These are phyloP conservation scores for Trichomycterus rosablanca DNA, from an alignment of 2,113 vertebrate genomes.

Conservation along the genomic window DNA sequence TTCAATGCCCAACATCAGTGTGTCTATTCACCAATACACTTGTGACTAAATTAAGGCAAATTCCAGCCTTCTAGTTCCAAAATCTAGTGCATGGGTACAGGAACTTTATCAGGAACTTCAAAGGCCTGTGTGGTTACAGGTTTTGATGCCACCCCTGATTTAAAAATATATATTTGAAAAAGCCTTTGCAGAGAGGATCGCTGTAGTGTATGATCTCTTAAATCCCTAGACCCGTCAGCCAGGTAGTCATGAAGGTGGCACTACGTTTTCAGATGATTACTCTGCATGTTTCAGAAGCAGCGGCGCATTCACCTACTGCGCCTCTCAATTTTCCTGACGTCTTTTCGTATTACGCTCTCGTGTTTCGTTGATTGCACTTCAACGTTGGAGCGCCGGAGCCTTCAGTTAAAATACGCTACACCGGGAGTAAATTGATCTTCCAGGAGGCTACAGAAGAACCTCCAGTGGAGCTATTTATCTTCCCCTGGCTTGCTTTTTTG, in stretches of 20 bases:
- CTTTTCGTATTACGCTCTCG: conserved; percentile 15
- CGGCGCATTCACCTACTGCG: conserved; percentile 11
- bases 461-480: neutral
- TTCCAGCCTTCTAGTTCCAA: no score
- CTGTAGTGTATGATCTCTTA: conserved; percentile 1
- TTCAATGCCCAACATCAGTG: no score
- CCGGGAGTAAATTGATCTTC: conserved; percentile 21
- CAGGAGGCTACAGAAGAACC: conserved; percentile 1
- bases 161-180: no score
- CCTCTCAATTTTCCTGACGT: conserved; percentile 27
- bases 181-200: neutral
- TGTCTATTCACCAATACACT: no score
- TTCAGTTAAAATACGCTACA: neutral
- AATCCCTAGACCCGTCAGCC: conserved; percentile 21
- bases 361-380: conserved; percentile 38
- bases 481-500: neutral
- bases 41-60: no score
- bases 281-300: neutral
- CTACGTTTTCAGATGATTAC: conserved; percentile 18
- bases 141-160: no score
- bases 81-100: no score
- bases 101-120: no score
- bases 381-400: neutral
- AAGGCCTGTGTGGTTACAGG: no score
- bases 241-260: neutral